These are phyloP conservation scores for Luffia ferchaultella DNA, from an alignment of 2,888 invertebrate genomes.

Conservation along the genomic window DNA sequence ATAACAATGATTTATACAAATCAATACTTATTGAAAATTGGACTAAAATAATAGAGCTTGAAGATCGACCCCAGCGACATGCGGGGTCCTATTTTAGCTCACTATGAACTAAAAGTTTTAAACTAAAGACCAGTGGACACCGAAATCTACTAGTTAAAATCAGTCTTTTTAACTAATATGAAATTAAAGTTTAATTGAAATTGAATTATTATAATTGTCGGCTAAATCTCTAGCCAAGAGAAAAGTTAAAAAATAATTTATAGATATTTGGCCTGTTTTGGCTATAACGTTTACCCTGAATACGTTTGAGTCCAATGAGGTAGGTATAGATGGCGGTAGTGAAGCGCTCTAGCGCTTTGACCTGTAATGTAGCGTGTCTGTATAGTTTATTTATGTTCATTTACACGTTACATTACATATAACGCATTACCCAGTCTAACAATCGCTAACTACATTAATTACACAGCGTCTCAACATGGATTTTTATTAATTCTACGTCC, in stretches of 20 bases:
- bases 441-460: constrained; percentile 42
- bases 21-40: neutral
- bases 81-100: no score
- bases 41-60: neutral
- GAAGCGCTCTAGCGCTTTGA: no score
- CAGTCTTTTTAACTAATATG: neutral
- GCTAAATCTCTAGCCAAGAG: neutral
- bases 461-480: constrained; percentile 56
- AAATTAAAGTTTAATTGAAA: neutral
- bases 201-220: neutral
- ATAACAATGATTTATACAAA: neutral
- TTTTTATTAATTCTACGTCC: constrained; percentile 46
- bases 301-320: constrained; percentile 45
- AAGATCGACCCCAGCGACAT: no score
- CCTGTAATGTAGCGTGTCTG: no score
- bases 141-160: neutral
- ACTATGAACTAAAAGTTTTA: no score
- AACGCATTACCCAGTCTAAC: neutral
- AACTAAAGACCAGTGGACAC: neutral
- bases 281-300: constrained; percentile 59
- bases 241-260: constrained; percentile 36
- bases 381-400: no score
- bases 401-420: no score
- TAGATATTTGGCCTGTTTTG: constrained; percentile 57
- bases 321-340: constrained; percentile 60